phyloP scores from a whole-genome alignment of 1,140 invertebrate species.

The Andricus grossulariae region DNA sequence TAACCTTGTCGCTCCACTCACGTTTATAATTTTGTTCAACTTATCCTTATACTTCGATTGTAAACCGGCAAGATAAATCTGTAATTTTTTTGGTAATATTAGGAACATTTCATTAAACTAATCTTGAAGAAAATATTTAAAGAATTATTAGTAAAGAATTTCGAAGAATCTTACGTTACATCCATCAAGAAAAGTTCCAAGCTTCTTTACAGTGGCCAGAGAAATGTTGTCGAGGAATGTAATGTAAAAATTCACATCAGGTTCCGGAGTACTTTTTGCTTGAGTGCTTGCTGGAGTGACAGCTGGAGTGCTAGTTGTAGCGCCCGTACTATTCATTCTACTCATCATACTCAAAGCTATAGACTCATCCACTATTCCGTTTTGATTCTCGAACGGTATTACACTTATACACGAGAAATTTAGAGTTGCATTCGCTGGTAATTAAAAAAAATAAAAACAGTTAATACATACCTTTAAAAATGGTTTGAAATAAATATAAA shows the following conservation, averaged over 20 bases:
- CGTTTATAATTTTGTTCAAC: constrained; percentile 85
- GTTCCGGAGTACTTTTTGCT: constrained; percentile 68
- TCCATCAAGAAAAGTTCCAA: constrained; percentile 88
- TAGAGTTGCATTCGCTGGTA: constrained; percentile 34
- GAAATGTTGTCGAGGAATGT: constrained; percentile 78
- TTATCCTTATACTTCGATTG: constrained; percentile 81
- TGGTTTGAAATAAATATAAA: no score
- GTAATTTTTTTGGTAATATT: constrained; percentile 42
- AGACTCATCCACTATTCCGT: constrained; percentile 50
- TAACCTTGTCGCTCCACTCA: constrained; percentile 87
- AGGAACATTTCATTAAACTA: not conserved
- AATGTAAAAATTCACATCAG: constrained; percentile 65
- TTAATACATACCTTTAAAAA: not conserved
- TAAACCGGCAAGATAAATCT: constrained; percentile 84
- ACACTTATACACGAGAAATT: constrained; percentile 44
- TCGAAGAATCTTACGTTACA: constrained; percentile 81
- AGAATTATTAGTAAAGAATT: constrained; percentile 15
- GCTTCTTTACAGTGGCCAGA: constrained; percentile 81
- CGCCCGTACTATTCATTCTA: constrained; percentile 21
- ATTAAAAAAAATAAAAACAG: constrained; percentile 12
- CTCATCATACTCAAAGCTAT: constrained; percentile 44
- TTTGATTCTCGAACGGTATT: constrained; percentile 40
- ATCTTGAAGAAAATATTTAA: constrained; percentile 29
- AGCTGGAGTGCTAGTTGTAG: constrained; percentile 29
- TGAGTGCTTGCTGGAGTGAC: constrained; percentile 20